Evolutionary conservation across 2,113 vertebrate genomes (phyloP).

Genomic region (Euleptes europaea): DNA sequence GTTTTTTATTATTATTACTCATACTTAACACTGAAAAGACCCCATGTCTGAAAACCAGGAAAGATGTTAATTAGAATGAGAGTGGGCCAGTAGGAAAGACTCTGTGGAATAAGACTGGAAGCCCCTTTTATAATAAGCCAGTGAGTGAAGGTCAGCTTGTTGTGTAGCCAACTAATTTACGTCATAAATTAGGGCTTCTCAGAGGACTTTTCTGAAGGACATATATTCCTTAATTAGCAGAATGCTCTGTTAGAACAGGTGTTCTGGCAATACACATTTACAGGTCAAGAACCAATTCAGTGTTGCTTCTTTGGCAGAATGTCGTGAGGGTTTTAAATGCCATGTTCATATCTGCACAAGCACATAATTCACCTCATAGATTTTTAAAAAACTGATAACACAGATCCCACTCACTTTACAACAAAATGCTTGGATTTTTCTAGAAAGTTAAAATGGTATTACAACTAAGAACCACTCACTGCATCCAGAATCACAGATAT

Average conservation of each 20-base stretch:
- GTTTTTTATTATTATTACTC: conserved; percentile 58
- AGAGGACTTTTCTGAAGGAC: conserved; percentile 61
- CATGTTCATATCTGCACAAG: not conserved
- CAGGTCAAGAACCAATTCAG: conserved; percentile 42
- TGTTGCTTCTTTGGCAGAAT: conserved; percentile 44
- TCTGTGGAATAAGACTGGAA: conserved; percentile 52
- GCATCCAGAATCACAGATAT: not conserved
- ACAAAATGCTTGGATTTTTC: not conserved
- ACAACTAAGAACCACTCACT: too few relatives aligned
- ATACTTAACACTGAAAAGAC: conserved; percentile 45
- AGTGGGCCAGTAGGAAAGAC: conserved; percentile 47
- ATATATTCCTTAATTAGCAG: conserved; percentile 63
- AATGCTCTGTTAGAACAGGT: conserved; percentile 47
- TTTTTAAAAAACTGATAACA: not conserved
- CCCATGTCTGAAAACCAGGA: conserved; percentile 38
- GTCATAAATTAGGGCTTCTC: conserved; percentile 57
- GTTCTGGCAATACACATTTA: conserved; percentile 59
- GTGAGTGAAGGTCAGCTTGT: conserved; percentile 42
- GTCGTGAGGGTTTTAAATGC: conserved; percentile 1
- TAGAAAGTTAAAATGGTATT: not conserved
- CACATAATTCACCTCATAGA: not conserved
- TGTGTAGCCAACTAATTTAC: conserved; percentile 65
- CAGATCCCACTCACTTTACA: not conserved
- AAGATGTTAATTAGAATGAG: conserved; percentile 54
- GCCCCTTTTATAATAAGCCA: conserved; percentile 49